Percentiles rank a stretch among this genome's conserved stretches.
Evolutionary conservation across 2,797 vertebrate genomes (phyloP).

Genomic region (Pseudomugil tenellus): DNA sequence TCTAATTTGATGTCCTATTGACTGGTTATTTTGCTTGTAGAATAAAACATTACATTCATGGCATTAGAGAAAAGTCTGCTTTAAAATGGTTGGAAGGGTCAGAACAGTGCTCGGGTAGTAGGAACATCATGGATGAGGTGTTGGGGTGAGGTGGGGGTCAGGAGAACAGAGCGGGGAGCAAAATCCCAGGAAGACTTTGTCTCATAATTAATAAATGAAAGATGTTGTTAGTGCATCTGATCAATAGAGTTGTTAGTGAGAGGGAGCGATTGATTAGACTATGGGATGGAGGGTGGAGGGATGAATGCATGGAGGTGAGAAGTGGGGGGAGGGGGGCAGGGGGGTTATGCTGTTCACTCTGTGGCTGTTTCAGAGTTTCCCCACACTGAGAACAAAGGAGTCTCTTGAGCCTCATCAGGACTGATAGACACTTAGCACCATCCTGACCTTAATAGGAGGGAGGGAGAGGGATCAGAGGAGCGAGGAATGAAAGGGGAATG

Average conservation of each 20-base stretch:
- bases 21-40: background rate
- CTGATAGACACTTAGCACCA: conserved; percentile 82
- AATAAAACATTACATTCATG: background rate
- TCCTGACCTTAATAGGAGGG: conserved; percentile 69
- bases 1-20: too few relatives aligned
- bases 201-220: conserved; percentile 82
- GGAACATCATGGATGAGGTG: too few relatives aligned
- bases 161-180: conserved; percentile 39
- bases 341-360: conserved; percentile 51
- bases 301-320: conserved; percentile 39
- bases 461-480: conserved; percentile 5
- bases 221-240: conserved; percentile 79
- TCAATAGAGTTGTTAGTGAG: conserved; percentile 78
- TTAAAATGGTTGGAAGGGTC: conserved; percentile 2
- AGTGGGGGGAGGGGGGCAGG: too few relatives aligned
- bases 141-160: background rate
- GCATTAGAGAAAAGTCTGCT: conserved; percentile 8
- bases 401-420: conserved; percentile 78
- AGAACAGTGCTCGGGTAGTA: background rate
- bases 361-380: conserved; percentile 77
- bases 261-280: conserved; percentile 68
- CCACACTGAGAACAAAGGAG: conserved; percentile 79
- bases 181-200: conserved; percentile 71
- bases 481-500: background rate
- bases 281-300: conserved; percentile 62